phyloP scores from a whole-genome alignment of 2,113 vertebrate species.

The Furnarius figulus region DNA sequence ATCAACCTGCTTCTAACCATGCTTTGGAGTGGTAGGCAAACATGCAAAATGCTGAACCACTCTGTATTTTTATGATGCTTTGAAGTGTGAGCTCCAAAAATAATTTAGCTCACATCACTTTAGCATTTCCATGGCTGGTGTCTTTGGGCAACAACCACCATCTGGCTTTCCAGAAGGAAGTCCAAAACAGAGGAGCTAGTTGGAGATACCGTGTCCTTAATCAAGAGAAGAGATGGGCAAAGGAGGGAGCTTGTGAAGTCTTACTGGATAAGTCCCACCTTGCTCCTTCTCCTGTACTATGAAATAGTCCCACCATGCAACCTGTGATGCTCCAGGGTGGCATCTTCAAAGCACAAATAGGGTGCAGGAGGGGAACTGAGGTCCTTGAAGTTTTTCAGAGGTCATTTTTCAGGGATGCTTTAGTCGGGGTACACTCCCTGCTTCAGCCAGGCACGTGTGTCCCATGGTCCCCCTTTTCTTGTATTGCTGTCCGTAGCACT shows the following conservation, averaged over 20 bases:
- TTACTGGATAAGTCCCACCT: not conserved
- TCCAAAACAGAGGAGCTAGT: not conserved
- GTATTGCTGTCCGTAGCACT: accelerated
- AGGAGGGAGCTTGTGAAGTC: not conserved
- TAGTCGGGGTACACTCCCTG: accelerated
- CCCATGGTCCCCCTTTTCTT: not conserved
- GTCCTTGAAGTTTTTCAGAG: not conserved
- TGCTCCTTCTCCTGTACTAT: accelerated
- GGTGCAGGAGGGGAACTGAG: not conserved
- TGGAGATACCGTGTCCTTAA: not conserved
- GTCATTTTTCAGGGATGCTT: not conserved
- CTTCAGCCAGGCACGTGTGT: accelerated
- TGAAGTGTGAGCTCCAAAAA: slow-evolving; percentile 37
- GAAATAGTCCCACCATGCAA: not conserved
- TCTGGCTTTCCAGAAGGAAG: not conserved
- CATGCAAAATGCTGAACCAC: slow-evolving; percentile 23
- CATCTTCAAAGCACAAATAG: not conserved
- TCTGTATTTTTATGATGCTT: slow-evolving; percentile 20
- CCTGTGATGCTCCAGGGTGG: accelerated
- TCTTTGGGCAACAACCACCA: not conserved
- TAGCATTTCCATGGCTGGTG: not conserved
- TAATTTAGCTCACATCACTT: not conserved
- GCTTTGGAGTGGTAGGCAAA: slow-evolving; percentile 46
- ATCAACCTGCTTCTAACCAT: slow-evolving; percentile 8
- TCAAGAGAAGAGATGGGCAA: not conserved